Evolutionary conservation across 2,797 vertebrate genomes (phyloP), one percentile per base, ranked within the genome.

Genomic region (Paratrypauchen microcephalus): DNA sequence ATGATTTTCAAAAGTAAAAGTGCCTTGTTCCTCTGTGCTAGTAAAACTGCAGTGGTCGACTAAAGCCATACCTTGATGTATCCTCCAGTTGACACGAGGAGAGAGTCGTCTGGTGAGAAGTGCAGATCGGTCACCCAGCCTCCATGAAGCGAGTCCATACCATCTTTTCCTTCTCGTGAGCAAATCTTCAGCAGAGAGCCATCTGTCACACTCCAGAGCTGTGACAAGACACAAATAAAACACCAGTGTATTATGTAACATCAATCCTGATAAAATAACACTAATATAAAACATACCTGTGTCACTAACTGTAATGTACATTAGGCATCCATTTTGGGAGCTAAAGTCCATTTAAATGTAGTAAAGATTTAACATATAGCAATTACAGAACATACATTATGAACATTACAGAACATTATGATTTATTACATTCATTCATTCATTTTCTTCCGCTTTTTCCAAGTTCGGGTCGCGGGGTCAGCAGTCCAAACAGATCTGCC

Each of bases 41-140:
- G 21, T n/a, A 52, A 21, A 16, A 52, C 8, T 21, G 50, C 24
- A 6, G 3, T 60, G 58, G 18, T 60, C n/a, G 6, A 2, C 0
- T 41, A 8, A 45, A 18, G 9, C 24, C 79, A 1, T 73, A 99
- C 97, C 95, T 97, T 97, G 63, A 99, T 90, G 83, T 95, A 95
- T 18, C 96, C 97, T 2, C 96, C 96, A 7, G 94, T 95, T 0
- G 97, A 98, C 48, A 98, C 94, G 52, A 99, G 94, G 57, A 94
- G 89, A 69, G 90, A 90, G 88, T 92, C 78, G 71, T 98, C 94
- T 2, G 95, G 93, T 73, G 96, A 97, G 87, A 99, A 99, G 77
- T 94, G 94, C 73, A 99, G 90, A 88, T 96, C 95, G 0, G 95
- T 97, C 79, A 98, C 94, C 97, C 97, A 99, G 55, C 97, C 97